Evolutionary conservation across 2,797 vertebrate species (phyloP), one percentile per base, ranked within the genome.

Genomic region (Cirrhinus molitorella): DNA sequence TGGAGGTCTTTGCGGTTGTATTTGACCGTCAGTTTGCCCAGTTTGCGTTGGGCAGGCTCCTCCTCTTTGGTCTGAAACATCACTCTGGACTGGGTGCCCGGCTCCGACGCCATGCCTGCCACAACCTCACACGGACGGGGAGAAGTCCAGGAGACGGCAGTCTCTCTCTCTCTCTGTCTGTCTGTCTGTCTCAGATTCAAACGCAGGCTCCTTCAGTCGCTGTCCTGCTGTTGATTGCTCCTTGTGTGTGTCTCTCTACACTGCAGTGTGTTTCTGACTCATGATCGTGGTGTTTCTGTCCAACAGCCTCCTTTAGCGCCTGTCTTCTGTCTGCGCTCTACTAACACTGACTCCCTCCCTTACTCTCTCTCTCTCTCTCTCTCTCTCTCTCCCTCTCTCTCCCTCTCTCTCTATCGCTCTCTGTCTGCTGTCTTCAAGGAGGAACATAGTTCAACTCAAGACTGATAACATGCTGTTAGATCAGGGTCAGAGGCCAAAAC

Each of bases 1-100:
- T 99, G 98, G 59, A 99, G 95, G 84, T 99, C 97, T 84, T 97
- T 97, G 86, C 95, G 95, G 93, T 99, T 97, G 88, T 99, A 99
- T 89, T 98, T 99, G 74, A 99, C 96, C 0, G 98, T 99, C 91
- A 99, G 90, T 91, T 98, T 98, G 86, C 96, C 96, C 89, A 96
- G 92, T 92, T 96, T 98, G 89, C 95, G 97, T 81, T 96, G 95
- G 0, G 95, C 88, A 1, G 95, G 94, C 89, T 96, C 95, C 85
- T 96, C 95, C 11, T 95, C 95, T 25, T 91, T 83, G 0, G 93
- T 90, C 93, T 96, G 95, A 90, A 98, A 97, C 92, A 96, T 96
- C 93, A 98, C 97, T 89, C 96, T 94, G 88, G 96, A 94, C 93
- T 96, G 94, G n/a, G 94, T 65, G 73, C 94, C 94, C 34, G 96